A percentile compares a stretch with the other conserved stretches of the same genome.
These are phyloP conservation scores for Brachionus paranguensis DNA, from an alignment of 1,140 invertebrate species.

Conservation along the genomic window DNA sequence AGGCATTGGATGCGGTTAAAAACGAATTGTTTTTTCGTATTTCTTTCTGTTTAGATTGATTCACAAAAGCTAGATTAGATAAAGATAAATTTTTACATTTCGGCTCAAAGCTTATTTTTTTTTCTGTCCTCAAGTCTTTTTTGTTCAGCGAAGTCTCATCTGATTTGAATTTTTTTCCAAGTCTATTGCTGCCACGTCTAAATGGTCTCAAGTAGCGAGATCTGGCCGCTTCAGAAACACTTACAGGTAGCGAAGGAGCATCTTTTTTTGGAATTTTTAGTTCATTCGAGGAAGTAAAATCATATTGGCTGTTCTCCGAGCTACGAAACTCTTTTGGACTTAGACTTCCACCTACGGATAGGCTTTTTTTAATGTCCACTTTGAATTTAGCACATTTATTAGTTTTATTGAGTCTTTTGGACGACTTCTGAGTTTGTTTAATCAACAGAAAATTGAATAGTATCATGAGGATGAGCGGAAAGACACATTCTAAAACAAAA, in stretches of 20 bases:
- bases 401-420: background rate
- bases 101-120: background rate
- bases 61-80: background rate
- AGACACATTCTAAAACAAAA: conserved; percentile 12
- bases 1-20: background rate
- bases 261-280: background rate
- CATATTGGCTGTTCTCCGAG: background rate
- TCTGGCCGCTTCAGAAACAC: background rate
- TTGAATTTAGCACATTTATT: background rate
- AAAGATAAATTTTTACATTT: conserved; percentile 19
- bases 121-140: background rate
- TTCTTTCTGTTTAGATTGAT: background rate
- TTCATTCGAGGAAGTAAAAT: background rate
- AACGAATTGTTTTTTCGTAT: background rate
- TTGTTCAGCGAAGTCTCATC: conserved; percentile 1
- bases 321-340: background rate
- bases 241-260: background rate
- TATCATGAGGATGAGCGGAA: conserved; percentile 25
- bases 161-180: conserved; percentile 13
- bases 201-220: background rate
- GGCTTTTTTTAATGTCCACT: background rate
- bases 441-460: conserved; percentile 19
- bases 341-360: background rate
- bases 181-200: background rate
- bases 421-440: conserved; percentile 29